Evolutionary conservation across 2,888 invertebrate species (phyloP), one percentile per base, ranked within the genome.

Genomic region (Dichetophora obliterata): DNA sequence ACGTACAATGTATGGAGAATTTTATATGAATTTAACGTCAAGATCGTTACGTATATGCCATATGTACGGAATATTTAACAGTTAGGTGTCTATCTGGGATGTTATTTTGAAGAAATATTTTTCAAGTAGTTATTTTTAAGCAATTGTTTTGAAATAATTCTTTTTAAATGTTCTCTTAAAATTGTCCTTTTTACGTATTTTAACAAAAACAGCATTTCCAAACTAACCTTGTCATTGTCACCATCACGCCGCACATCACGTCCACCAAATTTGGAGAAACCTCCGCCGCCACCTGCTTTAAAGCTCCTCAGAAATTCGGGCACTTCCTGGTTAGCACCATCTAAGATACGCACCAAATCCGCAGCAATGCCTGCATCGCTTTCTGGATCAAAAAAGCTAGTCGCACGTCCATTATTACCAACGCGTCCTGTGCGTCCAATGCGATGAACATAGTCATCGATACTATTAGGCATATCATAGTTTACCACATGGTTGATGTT

Each of bases 381-480:
- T 2, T 91, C 91, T 0, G 88, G 84, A 86, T 96, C 95, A 86
- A 91, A 97, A 89, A 98, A 95, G 0, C 96, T 96, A 0, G 96
- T 94, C 0, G 98, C 95, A 80, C 92, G 94, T 2, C 98, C 98
- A 50, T 93, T 91, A 85, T 96, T 96, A 14, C 98, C 98, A 0
- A 98, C 96, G 80, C 98, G 92, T 0, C 98, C 98, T 5, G 98
- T 98, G 81, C 98, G 92, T 0, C 98, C 98, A 82, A 98, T 97
- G 76, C 98, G 91, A 89, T 98, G 98, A 0, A 98, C 97, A 83
- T 98, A 98, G 83, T 98, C 98, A 82, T 98, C 98, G 80, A 98
- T 95, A 79, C 92, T 92, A 77, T 94, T 93, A 0, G 98, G 98
- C 84, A 98, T 91, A 87, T 98, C 98, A 85, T 93, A 98, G 88